These are phyloP conservation scores for Alfaro cultratus DNA, from an alignment of 2,797 vertebrate species.

Conservation along the genomic window DNA sequence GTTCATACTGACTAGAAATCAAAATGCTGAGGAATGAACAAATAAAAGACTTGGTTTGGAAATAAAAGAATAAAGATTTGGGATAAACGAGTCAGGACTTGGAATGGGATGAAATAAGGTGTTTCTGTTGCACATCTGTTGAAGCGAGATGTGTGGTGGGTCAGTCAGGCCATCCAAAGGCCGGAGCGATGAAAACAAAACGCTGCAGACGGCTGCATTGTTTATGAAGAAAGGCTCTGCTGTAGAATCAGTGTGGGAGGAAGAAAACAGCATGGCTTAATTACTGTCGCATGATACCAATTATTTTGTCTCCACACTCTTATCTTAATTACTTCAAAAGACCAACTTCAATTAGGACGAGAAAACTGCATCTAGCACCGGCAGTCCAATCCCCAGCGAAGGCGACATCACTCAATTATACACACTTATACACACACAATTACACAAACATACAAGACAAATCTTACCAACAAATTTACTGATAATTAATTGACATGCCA, in stretches of 20 bases:
- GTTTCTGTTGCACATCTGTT: no score
- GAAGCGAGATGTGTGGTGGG: constrained; percentile 9
- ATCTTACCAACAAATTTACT: constrained; percentile 73
- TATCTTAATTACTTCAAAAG: constrained; percentile 86
- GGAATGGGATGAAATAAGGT: no score
- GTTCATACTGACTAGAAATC: neutral
- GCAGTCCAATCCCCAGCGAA: constrained; percentile 70
- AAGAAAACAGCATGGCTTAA: constrained; percentile 73
- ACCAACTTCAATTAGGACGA: constrained; percentile 83
- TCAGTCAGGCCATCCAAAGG: constrained; percentile 63
- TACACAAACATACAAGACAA: constrained; percentile 52
- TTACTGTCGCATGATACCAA: constrained; percentile 83
- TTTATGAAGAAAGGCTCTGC: constrained; percentile 72
- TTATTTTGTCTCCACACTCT: constrained; percentile 82
- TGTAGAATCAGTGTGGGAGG: constrained; percentile 61
- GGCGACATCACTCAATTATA: constrained; percentile 69
- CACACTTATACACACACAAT: constrained; percentile 27
- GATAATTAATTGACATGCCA: constrained; percentile 78
- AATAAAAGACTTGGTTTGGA: neutral
- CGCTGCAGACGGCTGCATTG: constrained; percentile 60
- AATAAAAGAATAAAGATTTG: neutral
- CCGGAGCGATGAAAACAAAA: constrained; percentile 62
- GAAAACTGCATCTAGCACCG: constrained; percentile 74
- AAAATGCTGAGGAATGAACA: neutral
- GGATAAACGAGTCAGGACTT: neutral